Evolutionary conservation across 2,888 invertebrate genomes (phyloP), one percentile per base, ranked within the genome.

Genomic region (Drosophila acutilabella): DNA sequence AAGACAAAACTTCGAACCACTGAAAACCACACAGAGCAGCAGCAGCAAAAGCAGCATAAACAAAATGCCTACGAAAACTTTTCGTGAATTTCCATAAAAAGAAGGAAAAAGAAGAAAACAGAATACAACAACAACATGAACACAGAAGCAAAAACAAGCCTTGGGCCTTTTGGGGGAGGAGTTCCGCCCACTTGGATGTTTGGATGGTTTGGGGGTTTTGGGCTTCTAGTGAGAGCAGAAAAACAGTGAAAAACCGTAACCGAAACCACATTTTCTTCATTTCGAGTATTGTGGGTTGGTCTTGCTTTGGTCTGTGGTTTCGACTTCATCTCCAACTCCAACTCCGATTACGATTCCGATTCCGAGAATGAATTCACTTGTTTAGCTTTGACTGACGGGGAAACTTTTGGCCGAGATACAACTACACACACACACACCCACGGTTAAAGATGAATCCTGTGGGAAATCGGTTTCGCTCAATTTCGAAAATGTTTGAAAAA

Each of bases 201-300:
- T 59, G 57, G 36, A 13, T 64, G 60, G 57, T 48, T 48, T 65
- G 58, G 45, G 68, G 60, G 20, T 13, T 40, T 44, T 36, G 44
- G 56, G 11, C 18, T 20, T 54, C 13, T 36, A 47, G 47, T 8
- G 36, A 18, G 69, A 42, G 45, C 61, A 48, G 62, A 47, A 74
- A 77, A 89, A 89, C 88, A 89, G 89, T 81, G 84, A 89, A 89
- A 89, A 83, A 88, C 88, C 89, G 88, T 89, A 89, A 89, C 88
- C 89, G 71, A 78, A 88, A 89, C 89, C 89, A 83, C 88, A 89
- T 85, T 89, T 89, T 87, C 89, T 88, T 89, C 85, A 87, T 89
- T 89, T 77, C 78, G 73, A 68, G 70, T 65, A 50, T 72, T 87
- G 83, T 78, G 82, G 87, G 83, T 71, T 76, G 81, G 74, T 58